Percentiles rank a stretch among this genome's conserved stretches.
These are phyloP conservation scores for Catotricha subobsoleta DNA, from an alignment of 2,888 invertebrate genomes.

Conservation along the genomic window DNA sequence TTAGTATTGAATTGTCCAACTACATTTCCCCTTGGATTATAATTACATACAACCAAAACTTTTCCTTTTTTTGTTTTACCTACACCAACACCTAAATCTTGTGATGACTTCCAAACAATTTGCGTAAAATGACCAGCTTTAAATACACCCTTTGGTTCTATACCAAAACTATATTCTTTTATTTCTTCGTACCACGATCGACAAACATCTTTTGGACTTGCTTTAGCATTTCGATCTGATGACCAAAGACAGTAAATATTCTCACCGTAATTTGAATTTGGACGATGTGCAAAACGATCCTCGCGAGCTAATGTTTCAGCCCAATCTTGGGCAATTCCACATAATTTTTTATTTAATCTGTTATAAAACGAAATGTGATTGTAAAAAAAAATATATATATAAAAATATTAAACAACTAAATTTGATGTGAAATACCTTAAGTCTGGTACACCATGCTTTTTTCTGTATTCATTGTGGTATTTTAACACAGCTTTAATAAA, in stretches of 20 bases:
- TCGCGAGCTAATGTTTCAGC: conserved; percentile 46
- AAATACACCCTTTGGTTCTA: conserved; percentile 24
- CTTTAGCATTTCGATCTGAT: conserved; percentile 33
- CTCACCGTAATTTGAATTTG: conserved; percentile 43
- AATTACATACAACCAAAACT: conserved; percentile 49
- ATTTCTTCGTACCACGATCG: conserved; percentile 39
- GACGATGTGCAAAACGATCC: conserved; percentile 45
- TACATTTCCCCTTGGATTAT: conserved; percentile 17
- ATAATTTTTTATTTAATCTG: conserved; percentile 42
- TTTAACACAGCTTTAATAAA: conserved; percentile 34
- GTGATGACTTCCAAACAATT: conserved; percentile 51
- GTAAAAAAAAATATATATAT: background rate
- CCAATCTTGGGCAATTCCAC: conserved; percentile 49
- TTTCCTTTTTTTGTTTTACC: conserved; percentile 56
- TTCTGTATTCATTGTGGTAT: conserved; percentile 42
- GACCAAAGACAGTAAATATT: conserved; percentile 39
- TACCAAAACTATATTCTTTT: conserved; percentile 33
- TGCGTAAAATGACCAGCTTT: conserved; percentile 53
- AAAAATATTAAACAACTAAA: background rate
- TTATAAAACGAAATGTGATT: conserved; percentile 18
- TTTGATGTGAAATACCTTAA: conserved; percentile 24
- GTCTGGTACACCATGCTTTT: conserved; percentile 37
- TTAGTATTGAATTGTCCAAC: conserved; percentile 17
- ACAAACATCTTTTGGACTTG: conserved; percentile 35
- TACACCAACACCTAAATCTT: conserved; percentile 51